Evolutionary conservation across 1,140 invertebrate species (phyloP).

Genomic region (Calliphora vicina): DNA sequence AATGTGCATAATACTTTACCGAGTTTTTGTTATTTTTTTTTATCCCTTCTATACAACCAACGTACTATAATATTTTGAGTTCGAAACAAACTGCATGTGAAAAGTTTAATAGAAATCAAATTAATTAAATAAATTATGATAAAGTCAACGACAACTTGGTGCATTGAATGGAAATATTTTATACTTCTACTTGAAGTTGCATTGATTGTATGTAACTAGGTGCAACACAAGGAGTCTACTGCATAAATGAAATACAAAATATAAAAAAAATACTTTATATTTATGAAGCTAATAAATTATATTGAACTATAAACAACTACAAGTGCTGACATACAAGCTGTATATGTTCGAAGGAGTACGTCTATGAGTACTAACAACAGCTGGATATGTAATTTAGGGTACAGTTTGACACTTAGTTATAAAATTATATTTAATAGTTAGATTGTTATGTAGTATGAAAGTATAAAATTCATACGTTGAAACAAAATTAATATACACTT

Average conservation of each 20-base stretch:
- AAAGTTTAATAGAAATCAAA: conserved; percentile 14
- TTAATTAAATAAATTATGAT: conserved; percentile 17
- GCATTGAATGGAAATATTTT: neutral
- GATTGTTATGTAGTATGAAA: no score
- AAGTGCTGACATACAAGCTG: neutral
- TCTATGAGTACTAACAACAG: neutral
- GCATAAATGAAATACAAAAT: neutral
- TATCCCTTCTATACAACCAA: neutral
- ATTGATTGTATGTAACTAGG: neutral
- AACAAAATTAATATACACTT: no score
- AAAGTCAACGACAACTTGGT: neutral
- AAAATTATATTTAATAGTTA: neutral
- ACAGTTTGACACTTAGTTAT: neutral
- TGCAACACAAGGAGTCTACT: neutral
- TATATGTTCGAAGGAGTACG: neutral
- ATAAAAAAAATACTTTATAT: neutral
- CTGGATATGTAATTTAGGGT: neutral
- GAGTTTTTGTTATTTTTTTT: neutral
- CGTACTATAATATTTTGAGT: neutral
- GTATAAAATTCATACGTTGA: no score
- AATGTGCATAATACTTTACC: neutral
- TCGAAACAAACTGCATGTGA: neutral
- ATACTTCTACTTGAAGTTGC: neutral
- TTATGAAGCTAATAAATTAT: conserved; percentile 7
- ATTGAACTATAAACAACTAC: conserved; percentile 2